phyloP scores from a whole-genome alignment of 2,113 vertebrate species.

The Heliornis fulica region DNA sequence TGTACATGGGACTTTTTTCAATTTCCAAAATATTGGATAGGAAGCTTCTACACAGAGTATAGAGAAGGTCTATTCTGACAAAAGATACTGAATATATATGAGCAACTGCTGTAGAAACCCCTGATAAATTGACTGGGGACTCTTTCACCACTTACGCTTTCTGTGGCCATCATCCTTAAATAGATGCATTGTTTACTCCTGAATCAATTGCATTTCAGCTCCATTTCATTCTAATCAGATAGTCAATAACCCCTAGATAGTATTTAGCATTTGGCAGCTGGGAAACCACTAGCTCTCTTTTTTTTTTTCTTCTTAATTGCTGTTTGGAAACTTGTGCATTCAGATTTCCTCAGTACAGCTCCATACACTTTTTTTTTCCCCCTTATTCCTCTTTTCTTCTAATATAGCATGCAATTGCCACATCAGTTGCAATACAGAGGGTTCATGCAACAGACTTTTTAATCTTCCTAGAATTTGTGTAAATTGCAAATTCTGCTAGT shows the following conservation, averaged over 20 bases:
- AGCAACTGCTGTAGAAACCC: neutral
- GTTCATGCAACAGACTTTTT: neutral
- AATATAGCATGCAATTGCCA: neutral
- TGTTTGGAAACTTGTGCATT: slow-evolving; percentile 31
- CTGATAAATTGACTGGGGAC: neutral
- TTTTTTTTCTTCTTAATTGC: slow-evolving; percentile 55
- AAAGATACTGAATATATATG: neutral
- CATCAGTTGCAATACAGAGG: neutral
- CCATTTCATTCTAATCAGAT: slow-evolving; percentile 68
- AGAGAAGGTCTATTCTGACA: neutral
- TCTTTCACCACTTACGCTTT: slow-evolving; percentile 19
- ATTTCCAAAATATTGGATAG: neutral
- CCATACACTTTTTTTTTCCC: neutral
- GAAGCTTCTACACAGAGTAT: neutral
- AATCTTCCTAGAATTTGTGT: neutral
- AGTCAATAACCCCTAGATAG: slow-evolving; percentile 59
- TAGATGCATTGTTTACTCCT: slow-evolving; percentile 60
- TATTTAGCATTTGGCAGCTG: slow-evolving; percentile 50
- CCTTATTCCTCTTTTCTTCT: neutral
- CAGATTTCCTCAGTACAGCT: neutral
- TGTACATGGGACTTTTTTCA: neutral
- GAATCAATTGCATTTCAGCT: slow-evolving; percentile 68
- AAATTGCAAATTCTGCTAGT: neutral
- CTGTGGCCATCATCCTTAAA: slow-evolving; percentile 47
- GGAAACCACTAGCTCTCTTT: neutral